A percentile compares a stretch with the other conserved stretches of the same genome.
phyloP scores from a whole-genome alignment of 2,113 vertebrate genomes.

The Kryptolebias marmoratus region DNA sequence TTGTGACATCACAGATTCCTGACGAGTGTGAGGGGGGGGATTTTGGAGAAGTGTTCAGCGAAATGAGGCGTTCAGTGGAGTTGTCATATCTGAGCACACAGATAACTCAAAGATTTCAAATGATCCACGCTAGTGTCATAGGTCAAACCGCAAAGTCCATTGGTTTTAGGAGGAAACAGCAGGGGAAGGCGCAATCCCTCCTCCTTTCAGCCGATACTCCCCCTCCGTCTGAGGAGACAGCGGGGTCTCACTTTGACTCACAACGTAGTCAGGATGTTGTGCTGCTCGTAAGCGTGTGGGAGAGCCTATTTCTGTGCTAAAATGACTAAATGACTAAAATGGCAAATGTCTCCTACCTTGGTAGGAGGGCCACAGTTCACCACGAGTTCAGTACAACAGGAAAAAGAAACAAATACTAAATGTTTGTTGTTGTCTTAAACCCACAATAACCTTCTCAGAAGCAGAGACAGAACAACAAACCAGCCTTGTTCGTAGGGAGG shows the following conservation, averaged over 20 bases:
- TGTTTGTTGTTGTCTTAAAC: no score
- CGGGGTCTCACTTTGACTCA: background rate
- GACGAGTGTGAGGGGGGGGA: background rate
- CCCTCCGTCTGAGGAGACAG: conserved; percentile 7
- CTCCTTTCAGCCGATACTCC: background rate
- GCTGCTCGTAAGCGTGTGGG: background rate
- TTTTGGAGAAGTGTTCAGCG: background rate
- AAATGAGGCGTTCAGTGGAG: background rate
- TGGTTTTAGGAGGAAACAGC: background rate
- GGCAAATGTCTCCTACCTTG: no score
- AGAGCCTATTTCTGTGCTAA: background rate
- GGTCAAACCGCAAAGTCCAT: background rate
- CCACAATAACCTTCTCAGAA: no score
- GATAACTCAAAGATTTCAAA: background rate
- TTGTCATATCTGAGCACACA: background rate
- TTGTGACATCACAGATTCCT: conserved; percentile 18
- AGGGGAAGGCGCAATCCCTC: conserved; percentile 11
- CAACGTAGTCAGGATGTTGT: conserved; percentile 8
- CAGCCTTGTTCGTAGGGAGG: no score
- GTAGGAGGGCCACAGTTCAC: no score
- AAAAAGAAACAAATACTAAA: no score
- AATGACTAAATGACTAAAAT: background rate
- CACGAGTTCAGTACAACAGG: no score
- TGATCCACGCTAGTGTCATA: background rate
- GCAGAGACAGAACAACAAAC: no score